Evolutionary conservation across 2,888 invertebrate genomes (phyloP).

Genomic region (Heliconius sara): DNA sequence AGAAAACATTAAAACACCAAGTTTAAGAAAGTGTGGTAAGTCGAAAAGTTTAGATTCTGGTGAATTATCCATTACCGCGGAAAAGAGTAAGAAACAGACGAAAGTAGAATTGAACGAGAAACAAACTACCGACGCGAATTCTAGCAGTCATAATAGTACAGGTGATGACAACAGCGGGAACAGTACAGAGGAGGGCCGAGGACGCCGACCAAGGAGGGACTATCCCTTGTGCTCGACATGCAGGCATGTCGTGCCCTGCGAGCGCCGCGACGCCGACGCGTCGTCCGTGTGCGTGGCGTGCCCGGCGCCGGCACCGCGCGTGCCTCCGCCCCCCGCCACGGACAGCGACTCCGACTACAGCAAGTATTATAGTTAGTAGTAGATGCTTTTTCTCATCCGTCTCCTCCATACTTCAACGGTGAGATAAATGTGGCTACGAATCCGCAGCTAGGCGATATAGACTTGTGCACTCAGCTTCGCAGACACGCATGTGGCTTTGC

Average conservation of each 20-base stretch:
- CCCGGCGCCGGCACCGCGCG: conserved; percentile 38
- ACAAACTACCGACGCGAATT: conserved; percentile 53
- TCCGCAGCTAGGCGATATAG: conserved; percentile 46
- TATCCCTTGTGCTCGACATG: conserved; percentile 62
- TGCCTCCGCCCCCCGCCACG: conserved; percentile 53
- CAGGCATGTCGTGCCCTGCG: conserved; percentile 59
- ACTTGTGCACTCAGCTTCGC: conserved; percentile 41
- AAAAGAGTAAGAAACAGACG: conserved; percentile 65
- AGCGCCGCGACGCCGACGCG: conserved; percentile 53
- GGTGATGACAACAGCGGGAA: conserved; percentile 62
- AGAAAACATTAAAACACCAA: conserved; percentile 69
- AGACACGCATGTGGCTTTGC: conserved; percentile 48
- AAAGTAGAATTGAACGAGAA: conserved; percentile 52
- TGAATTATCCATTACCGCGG: conserved; percentile 87
- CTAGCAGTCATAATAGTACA: conserved; percentile 61
- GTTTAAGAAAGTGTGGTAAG: conserved; percentile 88
- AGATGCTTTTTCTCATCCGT: conserved; percentile 74
- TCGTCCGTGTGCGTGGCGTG: conserved; percentile 57
- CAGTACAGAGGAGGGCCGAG: conserved; percentile 57
- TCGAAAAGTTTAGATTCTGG: conserved; percentile 94
- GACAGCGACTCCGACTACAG: conserved; percentile 82
- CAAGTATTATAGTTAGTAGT: conserved; percentile 84
- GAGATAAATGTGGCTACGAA: conserved; percentile 48
- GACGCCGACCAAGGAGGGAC: conserved; percentile 57
- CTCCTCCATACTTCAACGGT: conserved; percentile 55